phyloP scores from a whole-genome alignment of 2,797 vertebrate genomes.

The Artibeus lituratus region DNA sequence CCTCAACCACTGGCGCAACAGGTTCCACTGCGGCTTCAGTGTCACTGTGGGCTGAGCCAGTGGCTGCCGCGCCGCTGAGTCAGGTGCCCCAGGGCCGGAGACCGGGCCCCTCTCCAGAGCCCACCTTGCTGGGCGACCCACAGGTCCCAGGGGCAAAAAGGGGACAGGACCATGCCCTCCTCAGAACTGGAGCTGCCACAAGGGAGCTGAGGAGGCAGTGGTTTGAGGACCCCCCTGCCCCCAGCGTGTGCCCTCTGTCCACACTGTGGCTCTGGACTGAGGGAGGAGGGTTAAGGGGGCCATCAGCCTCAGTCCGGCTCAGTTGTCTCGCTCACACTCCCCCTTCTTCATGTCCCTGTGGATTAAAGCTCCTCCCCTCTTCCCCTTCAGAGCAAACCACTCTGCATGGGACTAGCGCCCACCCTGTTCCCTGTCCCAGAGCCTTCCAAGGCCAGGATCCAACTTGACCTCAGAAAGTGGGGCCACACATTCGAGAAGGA shows the following conservation, averaged over 20 bases:
- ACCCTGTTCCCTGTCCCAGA: not conserved
- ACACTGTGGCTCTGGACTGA: slow-evolving; percentile 29
- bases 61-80: not conserved
- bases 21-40: slow-evolving; percentile 90
- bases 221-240: not conserved
- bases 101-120: slow-evolving; percentile 37
- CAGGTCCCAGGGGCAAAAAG: slow-evolving; percentile 37
- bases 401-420: slow-evolving; percentile 28
- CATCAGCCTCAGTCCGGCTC: not conserved
- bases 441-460: not conserved
- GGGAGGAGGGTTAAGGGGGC: not conserved
- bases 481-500: not conserved
- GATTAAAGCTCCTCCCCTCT: slow-evolving; percentile 18
- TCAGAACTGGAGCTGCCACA: slow-evolving; percentile 46
- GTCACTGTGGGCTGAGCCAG: slow-evolving; percentile 83
- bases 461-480: slow-evolving; percentile 13
- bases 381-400: slow-evolving; percentile 32
- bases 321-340: not conserved
- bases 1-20: slow-evolving; percentile 94
- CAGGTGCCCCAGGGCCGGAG: slow-evolving; percentile 42
- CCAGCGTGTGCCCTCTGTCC: not conserved
- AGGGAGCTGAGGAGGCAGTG: not conserved
- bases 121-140: slow-evolving; percentile 8
- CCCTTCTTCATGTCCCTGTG: not conserved
- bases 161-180: not conserved